These are phyloP conservation scores for Lagopus leucura DNA, from an alignment of 2,113 vertebrate species.

Conservation along the genomic window DNA sequence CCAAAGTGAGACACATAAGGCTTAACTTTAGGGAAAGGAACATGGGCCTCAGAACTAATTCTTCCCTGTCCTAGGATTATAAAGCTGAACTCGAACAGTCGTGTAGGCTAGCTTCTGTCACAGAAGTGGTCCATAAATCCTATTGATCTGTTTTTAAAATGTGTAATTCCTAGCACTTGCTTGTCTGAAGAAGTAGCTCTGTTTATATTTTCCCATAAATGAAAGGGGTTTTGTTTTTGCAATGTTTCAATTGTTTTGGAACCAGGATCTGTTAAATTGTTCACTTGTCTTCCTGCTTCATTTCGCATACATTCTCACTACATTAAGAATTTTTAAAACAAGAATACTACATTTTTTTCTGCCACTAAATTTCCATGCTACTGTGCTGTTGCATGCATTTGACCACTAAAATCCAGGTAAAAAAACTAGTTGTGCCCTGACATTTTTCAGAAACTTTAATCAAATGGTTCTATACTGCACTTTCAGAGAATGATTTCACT, in stretches of 20 bases:
- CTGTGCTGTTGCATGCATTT: not conserved
- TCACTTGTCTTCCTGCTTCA: not conserved
- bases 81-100: not conserved
- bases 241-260: not conserved
- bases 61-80: not conserved
- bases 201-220: not conserved
- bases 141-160: not conserved
- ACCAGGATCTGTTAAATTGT: not conserved
- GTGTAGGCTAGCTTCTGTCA: not conserved
- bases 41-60: not conserved
- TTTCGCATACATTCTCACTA: not conserved
- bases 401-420: not conserved
- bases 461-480: not conserved
- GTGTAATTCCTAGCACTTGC: not conserved
- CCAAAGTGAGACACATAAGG: not conserved
- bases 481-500: not conserved
- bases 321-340: not conserved
- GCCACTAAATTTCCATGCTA: not conserved
- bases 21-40: not conserved
- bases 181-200: not conserved
- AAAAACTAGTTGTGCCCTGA: not conserved
- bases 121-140: not conserved
- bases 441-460: not conserved
- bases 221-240: not conserved
- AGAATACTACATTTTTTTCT: not conserved